Percentiles rank a stretch among this genome's conserved stretches.
Evolutionary conservation across 30 jellyfish, hydroid and myxozoan genomes (phyloP).

Genomic region (Pelagia noctiluca): DNA sequence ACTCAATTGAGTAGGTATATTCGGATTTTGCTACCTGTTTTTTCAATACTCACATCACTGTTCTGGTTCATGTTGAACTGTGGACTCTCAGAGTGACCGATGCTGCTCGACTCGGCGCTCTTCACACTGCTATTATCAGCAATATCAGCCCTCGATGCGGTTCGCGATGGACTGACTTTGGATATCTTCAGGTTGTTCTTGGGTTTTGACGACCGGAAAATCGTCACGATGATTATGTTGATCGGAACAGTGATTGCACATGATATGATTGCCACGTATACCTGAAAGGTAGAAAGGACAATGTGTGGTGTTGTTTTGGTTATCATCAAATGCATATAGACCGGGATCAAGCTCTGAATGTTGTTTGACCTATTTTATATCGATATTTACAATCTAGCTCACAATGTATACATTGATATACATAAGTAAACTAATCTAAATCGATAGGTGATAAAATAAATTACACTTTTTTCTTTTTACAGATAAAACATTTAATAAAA

Average conservation of each 20-base stretch:
- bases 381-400: too few relatives aligned
- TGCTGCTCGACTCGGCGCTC: slow-evolving; percentile 55
- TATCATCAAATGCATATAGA: too few relatives aligned
- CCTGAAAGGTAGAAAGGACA: slow-evolving; percentile 38
- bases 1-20: too few relatives aligned
- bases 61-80: slow-evolving; percentile 28
- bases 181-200: slow-evolving; percentile 25
- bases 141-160: slow-evolving; percentile 64
- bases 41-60: slow-evolving; percentile 42
- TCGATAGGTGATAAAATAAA: too few relatives aligned
- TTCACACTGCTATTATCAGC: slow-evolving; percentile 63
- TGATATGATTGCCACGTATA: slow-evolving; percentile 78
- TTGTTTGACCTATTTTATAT: too few relatives aligned
- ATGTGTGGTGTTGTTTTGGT: too few relatives aligned
- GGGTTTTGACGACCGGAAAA: slow-evolving; percentile 84
- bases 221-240: slow-evolving; percentile 79
- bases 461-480: too few relatives aligned
- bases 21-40: too few relatives aligned
- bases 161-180: slow-evolving; percentile 23
- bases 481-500: too few relatives aligned
- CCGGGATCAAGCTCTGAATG: too few relatives aligned
- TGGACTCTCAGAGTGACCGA: slow-evolving; percentile 55
- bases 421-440: too few relatives aligned
- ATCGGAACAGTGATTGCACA: slow-evolving; percentile 90
- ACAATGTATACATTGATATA: too few relatives aligned